Conservation (phyloP, 1,140 invertebrate genomes). For the Sogatella furcifera region DNA sequence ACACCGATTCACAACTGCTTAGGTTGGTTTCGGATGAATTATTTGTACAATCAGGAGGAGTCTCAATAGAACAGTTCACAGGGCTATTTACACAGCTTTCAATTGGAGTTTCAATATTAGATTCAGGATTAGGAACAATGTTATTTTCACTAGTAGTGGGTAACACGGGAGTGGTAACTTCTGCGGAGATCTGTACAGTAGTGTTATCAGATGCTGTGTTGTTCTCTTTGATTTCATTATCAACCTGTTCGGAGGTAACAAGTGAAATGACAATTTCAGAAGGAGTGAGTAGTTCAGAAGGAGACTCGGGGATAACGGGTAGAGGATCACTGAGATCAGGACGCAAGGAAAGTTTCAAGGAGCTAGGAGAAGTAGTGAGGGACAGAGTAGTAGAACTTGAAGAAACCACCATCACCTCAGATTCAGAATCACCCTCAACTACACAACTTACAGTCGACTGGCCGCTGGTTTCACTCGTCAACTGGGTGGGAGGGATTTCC, state of each 20-base stretch:
- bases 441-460: conserved; percentile 15
- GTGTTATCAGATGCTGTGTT: no score
- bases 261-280: conserved; percentile 1
- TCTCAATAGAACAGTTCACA: neutral
- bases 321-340: conserved; percentile 10
- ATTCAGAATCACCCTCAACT: conserved; percentile 3
- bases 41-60: no score
- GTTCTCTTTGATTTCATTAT: neutral
- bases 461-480: no score
- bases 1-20: neutral
- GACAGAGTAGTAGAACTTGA: neutral
- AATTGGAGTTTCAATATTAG: no score
- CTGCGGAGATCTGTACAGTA: no score
- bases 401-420: neutral
- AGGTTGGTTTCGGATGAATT: no score
- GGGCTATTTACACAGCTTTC: neutral
- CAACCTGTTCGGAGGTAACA: neutral
- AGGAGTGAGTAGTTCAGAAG: conserved; percentile 14
- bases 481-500: neutral
- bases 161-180: no score
- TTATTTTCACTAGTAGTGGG: no score
- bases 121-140: no score
- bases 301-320: conserved; percentile 16
- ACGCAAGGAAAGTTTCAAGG: conserved; percentile 8
- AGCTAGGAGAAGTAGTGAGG: neutral